phyloP scores from a whole-genome alignment of 2,888 invertebrate species.

The Balanococcus diminutus region DNA sequence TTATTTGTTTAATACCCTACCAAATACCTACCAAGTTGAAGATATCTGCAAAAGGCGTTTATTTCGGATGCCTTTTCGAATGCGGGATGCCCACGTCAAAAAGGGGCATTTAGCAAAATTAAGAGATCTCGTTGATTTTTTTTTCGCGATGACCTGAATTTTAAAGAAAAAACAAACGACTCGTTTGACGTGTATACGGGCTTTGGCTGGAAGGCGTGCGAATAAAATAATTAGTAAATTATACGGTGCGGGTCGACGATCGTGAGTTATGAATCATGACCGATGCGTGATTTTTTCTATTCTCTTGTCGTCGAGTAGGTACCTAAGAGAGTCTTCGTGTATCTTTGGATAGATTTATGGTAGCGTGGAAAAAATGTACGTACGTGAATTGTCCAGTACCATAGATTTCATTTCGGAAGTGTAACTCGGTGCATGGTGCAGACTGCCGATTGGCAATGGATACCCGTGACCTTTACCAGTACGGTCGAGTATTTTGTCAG shows the following conservation, averaged over 20 bases:
- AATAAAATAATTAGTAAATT: constrained; percentile 32
- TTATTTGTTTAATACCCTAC: constrained; percentile 25
- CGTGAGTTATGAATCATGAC: constrained; percentile 29
- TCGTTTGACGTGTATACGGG: neutral
- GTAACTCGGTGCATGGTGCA: neutral
- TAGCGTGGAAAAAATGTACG: neutral
- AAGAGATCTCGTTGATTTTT: neutral
- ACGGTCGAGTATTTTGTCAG: neutral
- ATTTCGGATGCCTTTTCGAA: neutral
- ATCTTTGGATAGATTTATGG: neutral
- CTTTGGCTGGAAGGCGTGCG: constrained; percentile 3
- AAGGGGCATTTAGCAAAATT: constrained; percentile 8
- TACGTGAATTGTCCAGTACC: neutral
- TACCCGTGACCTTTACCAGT: neutral
- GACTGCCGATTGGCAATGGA: neutral
- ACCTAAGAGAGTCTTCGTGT: neutral
- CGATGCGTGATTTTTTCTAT: neutral
- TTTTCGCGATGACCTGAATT: constrained; percentile 4
- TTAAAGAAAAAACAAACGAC: neutral
- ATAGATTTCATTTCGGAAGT: neutral
- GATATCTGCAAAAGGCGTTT: neutral
- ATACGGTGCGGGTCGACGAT: constrained; percentile 4
- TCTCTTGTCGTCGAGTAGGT: neutral
- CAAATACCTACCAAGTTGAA: no score
- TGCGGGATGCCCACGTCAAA: neutral